A percentile compares a stretch with the other conserved stretches of the same genome.
Evolutionary conservation across 2,113 vertebrate species (phyloP).

Genomic region (Aspidoscelis tigris): DNA sequence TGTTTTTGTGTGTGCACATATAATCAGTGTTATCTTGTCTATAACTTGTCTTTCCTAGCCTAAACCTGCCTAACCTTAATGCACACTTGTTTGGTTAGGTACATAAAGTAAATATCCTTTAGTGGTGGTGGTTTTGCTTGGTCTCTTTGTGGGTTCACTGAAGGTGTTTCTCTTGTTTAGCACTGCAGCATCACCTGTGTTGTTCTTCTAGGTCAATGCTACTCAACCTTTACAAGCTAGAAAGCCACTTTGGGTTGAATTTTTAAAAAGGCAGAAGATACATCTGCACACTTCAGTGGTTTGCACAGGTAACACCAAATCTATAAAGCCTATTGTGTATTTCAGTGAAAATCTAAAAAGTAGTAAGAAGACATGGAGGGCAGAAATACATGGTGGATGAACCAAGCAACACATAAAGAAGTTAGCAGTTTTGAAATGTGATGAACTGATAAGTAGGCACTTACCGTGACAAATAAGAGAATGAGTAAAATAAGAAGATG

Average conservation of each 20-base stretch:
- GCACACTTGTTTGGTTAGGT: not conserved
- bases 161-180: conserved; percentile 38
- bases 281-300: not conserved
- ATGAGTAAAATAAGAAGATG: not conserved
- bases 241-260: conserved; percentile 32
- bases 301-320: conserved; percentile 37
- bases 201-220: conserved; percentile 57
- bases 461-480: not conserved
- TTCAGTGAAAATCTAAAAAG: conserved; percentile 26
- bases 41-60: not conserved
- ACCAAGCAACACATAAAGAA: not conserved
- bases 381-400: conserved; percentile 1
- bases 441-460: not conserved
- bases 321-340: conserved; percentile 32
- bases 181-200: conserved; percentile 1
- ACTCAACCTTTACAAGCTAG: conserved; percentile 39
- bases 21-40: not conserved
- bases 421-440: not conserved
- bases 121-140: conserved; percentile 20
- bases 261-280: conserved; percentile 50
- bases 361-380: not conserved
- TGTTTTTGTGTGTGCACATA: conserved; percentile 11
- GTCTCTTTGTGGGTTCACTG: conserved; percentile 10
- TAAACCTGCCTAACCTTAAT: conserved; percentile 28
- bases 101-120: not conserved